Evolutionary conservation across 2,113 vertebrate genomes (phyloP).

Genomic region (Ctenomys sociabilis): DNA sequence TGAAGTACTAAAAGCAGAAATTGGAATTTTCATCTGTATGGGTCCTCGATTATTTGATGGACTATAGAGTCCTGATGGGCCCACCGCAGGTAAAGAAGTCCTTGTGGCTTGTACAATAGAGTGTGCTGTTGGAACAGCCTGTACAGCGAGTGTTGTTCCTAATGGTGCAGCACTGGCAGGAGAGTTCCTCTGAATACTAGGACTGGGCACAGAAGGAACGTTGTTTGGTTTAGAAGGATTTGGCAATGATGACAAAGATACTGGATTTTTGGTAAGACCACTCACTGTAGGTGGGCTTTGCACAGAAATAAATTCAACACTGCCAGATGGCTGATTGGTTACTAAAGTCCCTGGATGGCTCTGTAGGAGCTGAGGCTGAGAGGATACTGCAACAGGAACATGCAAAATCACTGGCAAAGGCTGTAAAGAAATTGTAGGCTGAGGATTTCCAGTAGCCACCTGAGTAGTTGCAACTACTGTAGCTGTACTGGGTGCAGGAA

Average conservation of each 20-base stretch:
- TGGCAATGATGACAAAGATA: slow-evolving; percentile 85
- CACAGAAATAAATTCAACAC: slow-evolving; percentile 89
- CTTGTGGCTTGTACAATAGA: slow-evolving; percentile 87
- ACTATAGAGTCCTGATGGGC: slow-evolving; percentile 86
- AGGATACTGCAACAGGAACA: slow-evolving; percentile 89
- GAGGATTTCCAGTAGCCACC: slow-evolving; percentile 85
- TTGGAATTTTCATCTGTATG: slow-evolving; percentile 88
- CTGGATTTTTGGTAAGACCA: slow-evolving; percentile 86
- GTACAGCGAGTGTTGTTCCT: slow-evolving; percentile 86
- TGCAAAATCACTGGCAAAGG: slow-evolving; percentile 90
- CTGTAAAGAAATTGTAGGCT: slow-evolving; percentile 88
- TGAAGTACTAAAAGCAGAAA: slow-evolving; percentile 84
- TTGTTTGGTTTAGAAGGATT: slow-evolving; percentile 87
- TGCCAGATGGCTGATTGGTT: slow-evolving; percentile 88
- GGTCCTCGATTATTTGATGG: slow-evolving; percentile 80
- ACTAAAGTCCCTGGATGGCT: slow-evolving; percentile 88
- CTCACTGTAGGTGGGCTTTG: slow-evolving; percentile 87
- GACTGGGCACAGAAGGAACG: slow-evolving; percentile 82
- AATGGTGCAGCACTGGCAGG: slow-evolving; percentile 82
- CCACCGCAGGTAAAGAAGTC: slow-evolving; percentile 87
- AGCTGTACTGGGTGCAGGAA: slow-evolving; percentile 86
- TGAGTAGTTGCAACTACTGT: slow-evolving; percentile 87
- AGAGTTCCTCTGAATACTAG: slow-evolving; percentile 87
- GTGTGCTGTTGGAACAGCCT: slow-evolving; percentile 86
- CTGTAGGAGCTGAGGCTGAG: slow-evolving; percentile 90